Percentiles rank a stretch among this genome's conserved stretches.
These are phyloP conservation scores for Pipa parva DNA, from an alignment of 2,113 vertebrate species.

Conservation along the genomic window DNA sequence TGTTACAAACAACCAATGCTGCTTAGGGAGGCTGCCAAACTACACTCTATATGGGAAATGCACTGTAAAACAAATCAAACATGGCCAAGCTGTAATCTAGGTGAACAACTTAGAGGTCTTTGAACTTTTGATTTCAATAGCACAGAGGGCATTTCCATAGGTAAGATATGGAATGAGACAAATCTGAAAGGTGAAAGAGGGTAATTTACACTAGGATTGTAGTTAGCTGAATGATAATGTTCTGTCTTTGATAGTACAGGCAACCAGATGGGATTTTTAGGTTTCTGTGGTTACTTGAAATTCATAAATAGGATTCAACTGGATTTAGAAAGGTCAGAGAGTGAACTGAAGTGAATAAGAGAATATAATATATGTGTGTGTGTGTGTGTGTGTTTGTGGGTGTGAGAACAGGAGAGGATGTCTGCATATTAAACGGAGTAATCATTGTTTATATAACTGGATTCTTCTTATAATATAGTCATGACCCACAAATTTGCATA, in stretches of 20 bases:
- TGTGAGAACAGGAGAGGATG: too few relatives aligned
- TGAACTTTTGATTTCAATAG: conserved; percentile 41
- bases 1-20: conserved; percentile 43
- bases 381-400: too few relatives aligned
- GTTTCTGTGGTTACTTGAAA: conserved; percentile 23
- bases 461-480: too few relatives aligned
- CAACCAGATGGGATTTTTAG: conserved; percentile 28
- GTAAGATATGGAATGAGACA: conserved; percentile 44
- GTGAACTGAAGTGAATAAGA: conserved; percentile 1
- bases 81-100: conserved; percentile 39
- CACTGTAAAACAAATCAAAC: conserved; percentile 35
- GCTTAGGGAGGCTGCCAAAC: conserved; percentile 22
- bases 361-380: not conserved
- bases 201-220: conserved; percentile 39
- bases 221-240: conserved; percentile 40
- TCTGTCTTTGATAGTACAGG: not conserved
- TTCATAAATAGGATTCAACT: not conserved
- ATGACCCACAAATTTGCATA: too few relatives aligned
- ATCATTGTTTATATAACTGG: too few relatives aligned
- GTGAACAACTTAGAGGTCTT: conserved; percentile 19
- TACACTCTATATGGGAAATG: not conserved
- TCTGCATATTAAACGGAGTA: too few relatives aligned
- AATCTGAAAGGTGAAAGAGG: conserved; percentile 36
- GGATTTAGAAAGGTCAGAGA: conserved; percentile 16
- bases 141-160: conserved; percentile 43